Evolutionary conservation across 2,797 vertebrate genomes (phyloP), one percentile per base, ranked within the genome.

Genomic region (Argentina silus): DNA sequence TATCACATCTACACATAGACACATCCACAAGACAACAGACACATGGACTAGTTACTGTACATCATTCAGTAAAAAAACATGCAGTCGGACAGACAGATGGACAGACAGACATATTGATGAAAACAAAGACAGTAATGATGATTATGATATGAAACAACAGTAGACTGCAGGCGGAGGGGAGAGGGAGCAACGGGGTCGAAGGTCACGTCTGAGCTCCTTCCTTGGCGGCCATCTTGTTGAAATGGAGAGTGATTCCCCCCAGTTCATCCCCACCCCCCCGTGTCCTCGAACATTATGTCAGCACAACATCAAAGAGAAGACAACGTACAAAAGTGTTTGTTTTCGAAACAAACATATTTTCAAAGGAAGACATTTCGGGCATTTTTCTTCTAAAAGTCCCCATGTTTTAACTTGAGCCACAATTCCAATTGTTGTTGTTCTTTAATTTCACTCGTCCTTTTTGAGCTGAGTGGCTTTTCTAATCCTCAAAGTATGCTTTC

Each of bases 121-220:
- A 51, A 67, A 73, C 63, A 81, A 66, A 83, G 63, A 83, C 15
- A 65, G 23, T 21, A 14, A 75, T 68, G 78, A 70, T 71, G 23
- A 43, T 74, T 45, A 45, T 69, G 45, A 81, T 70, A 44, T 17
- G 56, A 59, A 51, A 73, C 63, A 15, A 78, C 69, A 85, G 42
- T 67, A 75, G 74, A 60, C 61, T 70, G 86, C 79, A 83, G 78
- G 79, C 70, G 85, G 88, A 91, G 86, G 85, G 85, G 88, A 90
- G 88, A 89, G 89, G 84, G 87, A 91, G 83, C 87, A 90, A 71
- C 36, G 73, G 87, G 81, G 21, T 19, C 47, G 19, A 19, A n/a
- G 64, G 10, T 66, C 45, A 50, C 17, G 45, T 48, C 45, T 23
- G 6, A n/a, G 10, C 3, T 17, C 17, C 8, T 73, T 50, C 75